Evolutionary conservation across 2,797 vertebrate genomes (phyloP).

Genomic region (Hirundo rustica): DNA sequence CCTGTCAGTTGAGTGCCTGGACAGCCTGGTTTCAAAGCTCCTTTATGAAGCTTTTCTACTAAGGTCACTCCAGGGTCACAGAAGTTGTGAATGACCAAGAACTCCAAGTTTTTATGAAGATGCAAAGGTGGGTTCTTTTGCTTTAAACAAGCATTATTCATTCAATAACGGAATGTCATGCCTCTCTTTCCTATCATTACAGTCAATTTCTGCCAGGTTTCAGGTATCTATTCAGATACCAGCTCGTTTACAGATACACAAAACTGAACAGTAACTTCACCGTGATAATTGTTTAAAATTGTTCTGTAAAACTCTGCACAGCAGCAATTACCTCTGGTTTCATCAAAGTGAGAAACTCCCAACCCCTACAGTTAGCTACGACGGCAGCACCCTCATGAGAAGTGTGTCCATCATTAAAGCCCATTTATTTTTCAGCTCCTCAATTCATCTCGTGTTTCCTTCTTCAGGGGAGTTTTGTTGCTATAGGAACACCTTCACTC

Average conservation of each 20-base stretch:
- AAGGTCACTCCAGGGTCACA: background rate
- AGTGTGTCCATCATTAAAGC: background rate
- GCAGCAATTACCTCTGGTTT: background rate
- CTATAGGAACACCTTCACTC: conserved; percentile 3
- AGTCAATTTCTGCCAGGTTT: background rate
- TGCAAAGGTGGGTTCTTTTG: background rate
- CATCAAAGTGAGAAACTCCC: background rate
- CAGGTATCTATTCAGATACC: background rate
- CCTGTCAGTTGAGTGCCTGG: background rate
- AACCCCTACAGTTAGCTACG: background rate
- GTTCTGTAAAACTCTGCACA: background rate
- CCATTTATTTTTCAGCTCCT: background rate
- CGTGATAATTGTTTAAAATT: background rate
- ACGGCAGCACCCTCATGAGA: background rate
- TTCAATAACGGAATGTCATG: background rate
- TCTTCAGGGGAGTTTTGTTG: background rate
- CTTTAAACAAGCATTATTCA: background rate
- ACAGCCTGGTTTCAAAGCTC: background rate
- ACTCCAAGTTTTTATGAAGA: background rate
- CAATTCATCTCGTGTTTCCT: background rate
- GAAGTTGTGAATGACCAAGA: background rate
- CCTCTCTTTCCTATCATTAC: background rate
- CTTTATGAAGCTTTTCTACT: background rate
- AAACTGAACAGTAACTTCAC: background rate
- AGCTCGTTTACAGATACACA: background rate